phyloP scores from a whole-genome alignment of 2,888 invertebrate species.

The Caenorhabditis zanzibari region DNA sequence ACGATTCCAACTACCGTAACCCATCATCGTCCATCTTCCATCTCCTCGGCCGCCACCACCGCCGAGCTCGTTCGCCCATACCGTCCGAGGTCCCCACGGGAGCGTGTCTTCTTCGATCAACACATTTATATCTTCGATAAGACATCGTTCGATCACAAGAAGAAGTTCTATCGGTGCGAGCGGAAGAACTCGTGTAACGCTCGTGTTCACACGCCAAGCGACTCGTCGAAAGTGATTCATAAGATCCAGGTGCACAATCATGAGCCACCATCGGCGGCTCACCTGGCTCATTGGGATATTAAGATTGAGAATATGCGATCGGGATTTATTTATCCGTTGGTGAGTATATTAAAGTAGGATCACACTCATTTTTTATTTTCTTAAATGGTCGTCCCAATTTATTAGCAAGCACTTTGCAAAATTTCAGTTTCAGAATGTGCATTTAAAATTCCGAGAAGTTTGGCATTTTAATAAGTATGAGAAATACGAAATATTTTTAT shows the following conservation, averaged over 20 bases:
- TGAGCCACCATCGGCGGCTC: background rate
- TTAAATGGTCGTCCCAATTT: too few species aligned
- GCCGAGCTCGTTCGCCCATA: conserved; percentile 3
- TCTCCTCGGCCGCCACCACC: background rate
- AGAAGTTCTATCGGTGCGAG: conserved; percentile 52
- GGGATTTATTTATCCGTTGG: conserved; percentile 15
- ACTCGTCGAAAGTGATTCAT: conserved; percentile 29
- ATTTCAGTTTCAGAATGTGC: background rate
- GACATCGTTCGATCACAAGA: conserved; percentile 38
- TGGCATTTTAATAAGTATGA: too few species aligned
- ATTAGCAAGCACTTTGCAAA: too few species aligned
- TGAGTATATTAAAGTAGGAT: too few species aligned
- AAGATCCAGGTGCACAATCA: conserved; percentile 41
- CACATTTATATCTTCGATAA: conserved; percentile 45
- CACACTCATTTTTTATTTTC: too few species aligned
- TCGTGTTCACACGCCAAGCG: conserved; percentile 34
- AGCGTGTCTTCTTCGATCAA: conserved; percentile 29
- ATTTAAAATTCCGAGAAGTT: too few species aligned
- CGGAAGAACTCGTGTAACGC: conserved; percentile 36
- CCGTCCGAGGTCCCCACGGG: conserved; percentile 26
- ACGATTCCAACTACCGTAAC: too few species aligned
- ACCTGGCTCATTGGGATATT: conserved; percentile 3
- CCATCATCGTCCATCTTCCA: too few species aligned
- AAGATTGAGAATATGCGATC: background rate
- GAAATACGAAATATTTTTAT: too few species aligned